Evolutionary conservation across 2,113 vertebrate genomes (phyloP).

Genomic region (Colossoma macropomum): DNA sequence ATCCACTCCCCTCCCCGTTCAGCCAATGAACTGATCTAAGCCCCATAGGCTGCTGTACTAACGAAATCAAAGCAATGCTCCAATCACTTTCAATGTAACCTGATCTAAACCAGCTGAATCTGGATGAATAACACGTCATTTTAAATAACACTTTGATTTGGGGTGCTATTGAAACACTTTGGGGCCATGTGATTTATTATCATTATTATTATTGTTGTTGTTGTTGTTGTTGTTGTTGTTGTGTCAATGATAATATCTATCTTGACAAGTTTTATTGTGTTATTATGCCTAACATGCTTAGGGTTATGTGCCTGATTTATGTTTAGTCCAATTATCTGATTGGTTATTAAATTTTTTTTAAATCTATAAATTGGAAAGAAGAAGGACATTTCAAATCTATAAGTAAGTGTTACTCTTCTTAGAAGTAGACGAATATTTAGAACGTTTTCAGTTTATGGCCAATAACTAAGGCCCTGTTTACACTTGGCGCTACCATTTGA

Average conservation of each 20-base stretch:
- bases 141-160: slow-evolving; percentile 16
- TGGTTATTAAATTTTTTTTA: too few relatives aligned
- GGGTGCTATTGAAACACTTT: slow-evolving; percentile 4
- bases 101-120: not conserved
- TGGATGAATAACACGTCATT: not conserved
- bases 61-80: slow-evolving; percentile 31
- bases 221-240: not conserved
- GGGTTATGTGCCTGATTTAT: too few relatives aligned
- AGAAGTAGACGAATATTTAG: too few relatives aligned
- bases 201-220: not conserved
- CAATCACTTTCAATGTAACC: slow-evolving; percentile 1
- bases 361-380: too few relatives aligned
- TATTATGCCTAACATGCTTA: too few relatives aligned
- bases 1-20: not conserved
- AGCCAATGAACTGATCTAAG: slow-evolving; percentile 17
- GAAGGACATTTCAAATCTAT: too few relatives aligned
- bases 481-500: too few relatives aligned
- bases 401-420: too few relatives aligned
- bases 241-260: not conserved
- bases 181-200: not conserved
- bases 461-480: too few relatives aligned
- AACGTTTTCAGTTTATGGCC: too few relatives aligned
- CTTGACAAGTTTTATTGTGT: too few relatives aligned
- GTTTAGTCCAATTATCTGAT: too few relatives aligned
- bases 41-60: slow-evolving; percentile 23